phyloP scores from a whole-genome alignment of 2,888 invertebrate genomes.

The Liposcelis brunnea region DNA sequence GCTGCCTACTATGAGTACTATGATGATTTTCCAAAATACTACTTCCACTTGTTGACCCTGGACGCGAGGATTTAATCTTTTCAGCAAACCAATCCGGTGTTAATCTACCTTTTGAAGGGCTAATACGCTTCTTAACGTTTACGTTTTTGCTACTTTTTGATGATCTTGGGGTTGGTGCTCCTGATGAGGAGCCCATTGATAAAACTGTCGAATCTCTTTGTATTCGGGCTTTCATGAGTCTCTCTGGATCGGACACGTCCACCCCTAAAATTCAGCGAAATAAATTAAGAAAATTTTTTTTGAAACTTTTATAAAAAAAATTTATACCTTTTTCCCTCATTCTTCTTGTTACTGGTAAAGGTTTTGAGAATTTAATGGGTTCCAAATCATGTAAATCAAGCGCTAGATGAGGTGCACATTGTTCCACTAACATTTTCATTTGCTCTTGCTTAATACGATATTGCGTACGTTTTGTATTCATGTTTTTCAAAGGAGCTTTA shows the following conservation, averaged over 20 bases:
- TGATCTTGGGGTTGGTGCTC: neutral
- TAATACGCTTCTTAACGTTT: neutral
- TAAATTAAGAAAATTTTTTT: no score
- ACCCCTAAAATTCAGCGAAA: neutral
- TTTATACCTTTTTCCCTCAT: slow-evolving; percentile 15
- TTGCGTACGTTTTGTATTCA: slow-evolving; percentile 12
- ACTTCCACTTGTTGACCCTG: neutral
- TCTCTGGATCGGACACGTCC: slow-evolving; percentile 13
- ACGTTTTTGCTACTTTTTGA: slow-evolving; percentile 1
- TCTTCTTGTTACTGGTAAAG: slow-evolving; percentile 23
- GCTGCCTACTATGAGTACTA: no score
- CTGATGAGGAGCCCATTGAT: neutral
- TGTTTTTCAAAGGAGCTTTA: slow-evolving; percentile 8
- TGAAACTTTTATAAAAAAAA: no score
- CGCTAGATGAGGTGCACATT: slow-evolving; percentile 40
- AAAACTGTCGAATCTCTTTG: slow-evolving; percentile 11
- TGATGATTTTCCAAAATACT: neutral
- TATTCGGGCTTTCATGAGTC: slow-evolving; percentile 12
- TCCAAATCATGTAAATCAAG: slow-evolving; percentile 32
- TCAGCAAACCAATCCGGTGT: slow-evolving; percentile 8
- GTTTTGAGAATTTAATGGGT: slow-evolving; percentile 26
- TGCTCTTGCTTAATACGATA: slow-evolving; percentile 19
- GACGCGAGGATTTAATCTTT: neutral
- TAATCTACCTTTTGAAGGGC: neutral
- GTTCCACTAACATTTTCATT: slow-evolving; percentile 34